phyloP scores from a whole-genome alignment of 2,113 vertebrate species.

The Pterocles burchelli region DNA sequence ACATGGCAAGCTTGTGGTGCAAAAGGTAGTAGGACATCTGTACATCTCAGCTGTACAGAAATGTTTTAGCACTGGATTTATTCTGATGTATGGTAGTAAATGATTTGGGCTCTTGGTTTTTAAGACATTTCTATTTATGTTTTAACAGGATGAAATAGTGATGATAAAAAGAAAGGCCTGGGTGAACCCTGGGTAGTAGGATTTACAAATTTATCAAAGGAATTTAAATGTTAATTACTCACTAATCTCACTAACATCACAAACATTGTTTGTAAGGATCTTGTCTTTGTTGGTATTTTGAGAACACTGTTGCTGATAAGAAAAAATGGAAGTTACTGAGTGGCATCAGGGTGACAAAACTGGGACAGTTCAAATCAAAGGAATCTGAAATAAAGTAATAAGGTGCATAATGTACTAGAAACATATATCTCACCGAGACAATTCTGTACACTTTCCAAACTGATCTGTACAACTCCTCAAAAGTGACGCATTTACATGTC shows the following conservation, averaged over 20 bases:
- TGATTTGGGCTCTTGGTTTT: neutral
- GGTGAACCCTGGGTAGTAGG: neutral
- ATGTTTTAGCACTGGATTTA: neutral
- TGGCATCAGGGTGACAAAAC: neutral
- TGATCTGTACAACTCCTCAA: neutral
- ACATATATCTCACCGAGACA: neutral
- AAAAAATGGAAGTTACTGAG: neutral
- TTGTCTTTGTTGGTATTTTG: neutral
- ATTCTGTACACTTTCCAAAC: neutral
- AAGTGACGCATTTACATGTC: neutral
- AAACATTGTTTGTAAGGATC: neutral
- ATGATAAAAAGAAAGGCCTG: neutral
- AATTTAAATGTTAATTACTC: neutral
- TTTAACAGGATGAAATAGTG: neutral
- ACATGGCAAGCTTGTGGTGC: neutral
- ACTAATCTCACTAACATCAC: neutral
- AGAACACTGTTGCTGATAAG: neutral
- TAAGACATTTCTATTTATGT: neutral
- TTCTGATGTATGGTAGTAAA: neutral
- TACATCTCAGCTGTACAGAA: neutral
- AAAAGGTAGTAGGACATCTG: neutral
- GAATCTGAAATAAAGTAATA: neutral
- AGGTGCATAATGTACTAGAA: neutral
- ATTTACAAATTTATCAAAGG: neutral
- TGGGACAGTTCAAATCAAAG: neutral